Conservation (phyloP, 2,888 invertebrate species). For the Eupithecia dodoneata region DNA sequence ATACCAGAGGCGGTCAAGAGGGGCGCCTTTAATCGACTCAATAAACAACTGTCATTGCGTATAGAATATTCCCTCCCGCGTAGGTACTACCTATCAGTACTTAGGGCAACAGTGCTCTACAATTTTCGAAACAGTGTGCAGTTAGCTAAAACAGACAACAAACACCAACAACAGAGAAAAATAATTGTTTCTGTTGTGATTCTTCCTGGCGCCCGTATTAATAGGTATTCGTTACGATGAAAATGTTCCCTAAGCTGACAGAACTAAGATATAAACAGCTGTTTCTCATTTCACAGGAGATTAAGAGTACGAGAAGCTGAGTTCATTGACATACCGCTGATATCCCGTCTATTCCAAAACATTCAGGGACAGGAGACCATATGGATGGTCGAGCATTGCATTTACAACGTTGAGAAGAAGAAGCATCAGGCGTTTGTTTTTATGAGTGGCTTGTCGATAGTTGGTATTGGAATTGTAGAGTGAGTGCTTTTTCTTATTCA, state of each 20-base stretch:
- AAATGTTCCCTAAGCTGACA: neutral
- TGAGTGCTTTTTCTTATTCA: constrained; percentile 47
- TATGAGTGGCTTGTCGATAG: constrained; percentile 59
- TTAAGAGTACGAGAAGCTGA: constrained; percentile 73
- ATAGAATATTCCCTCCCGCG: too few species aligned
- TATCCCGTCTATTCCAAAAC: constrained; percentile 61
- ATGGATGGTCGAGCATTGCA: constrained; percentile 63
- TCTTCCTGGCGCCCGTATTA: neutral
- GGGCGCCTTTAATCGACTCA: too few species aligned
- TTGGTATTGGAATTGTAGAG: constrained; percentile 74
- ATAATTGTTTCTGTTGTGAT: neutral
- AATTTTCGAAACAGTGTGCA: too few species aligned
- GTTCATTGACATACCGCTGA: constrained; percentile 67
- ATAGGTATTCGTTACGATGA: neutral
- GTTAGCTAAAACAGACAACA: too few species aligned
- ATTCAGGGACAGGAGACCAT: constrained; percentile 65
- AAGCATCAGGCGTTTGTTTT: constrained; percentile 63
- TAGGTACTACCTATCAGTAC: too few species aligned
- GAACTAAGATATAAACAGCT: neutral
- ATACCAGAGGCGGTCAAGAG: too few species aligned
- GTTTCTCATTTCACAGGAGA: constrained; percentile 52
- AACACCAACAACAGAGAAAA: too few species aligned
- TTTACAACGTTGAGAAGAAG: constrained; percentile 48
- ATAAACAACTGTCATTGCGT: too few species aligned
- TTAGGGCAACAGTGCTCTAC: too few species aligned